Evolutionary conservation across 2,888 invertebrate genomes (phyloP).

Genomic region (Folsomia manolachei): DNA sequence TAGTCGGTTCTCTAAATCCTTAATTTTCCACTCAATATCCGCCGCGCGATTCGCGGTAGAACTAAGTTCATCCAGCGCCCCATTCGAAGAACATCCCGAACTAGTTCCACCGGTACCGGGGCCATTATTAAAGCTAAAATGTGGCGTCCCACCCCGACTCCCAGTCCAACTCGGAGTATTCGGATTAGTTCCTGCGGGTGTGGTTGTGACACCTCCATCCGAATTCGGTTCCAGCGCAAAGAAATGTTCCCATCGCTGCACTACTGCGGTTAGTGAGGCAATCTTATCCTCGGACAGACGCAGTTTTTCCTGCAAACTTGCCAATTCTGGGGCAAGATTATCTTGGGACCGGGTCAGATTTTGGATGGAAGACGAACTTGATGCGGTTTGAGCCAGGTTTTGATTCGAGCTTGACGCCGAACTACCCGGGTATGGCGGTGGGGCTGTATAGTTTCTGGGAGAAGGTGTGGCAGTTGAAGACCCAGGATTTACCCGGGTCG

Average conservation of each 20-base stretch:
- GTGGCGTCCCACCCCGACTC: slow-evolving; percentile 48
- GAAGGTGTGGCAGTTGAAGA: slow-evolving; percentile 35
- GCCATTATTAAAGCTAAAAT: slow-evolving; percentile 36
- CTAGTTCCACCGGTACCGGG: not conserved
- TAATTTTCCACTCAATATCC: slow-evolving; percentile 58
- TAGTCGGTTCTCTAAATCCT: slow-evolving; percentile 80
- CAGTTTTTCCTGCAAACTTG: slow-evolving; percentile 47
- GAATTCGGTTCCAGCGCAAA: slow-evolving; percentile 37
- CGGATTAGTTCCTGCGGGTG: slow-evolving; percentile 38
- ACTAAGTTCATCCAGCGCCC: slow-evolving; percentile 40
- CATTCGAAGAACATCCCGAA: slow-evolving; percentile 36
- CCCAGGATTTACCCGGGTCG: slow-evolving; percentile 4
- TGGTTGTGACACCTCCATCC: slow-evolving; percentile 18
- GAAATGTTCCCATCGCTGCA: slow-evolving; percentile 46
- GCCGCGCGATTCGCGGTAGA: slow-evolving; percentile 40
- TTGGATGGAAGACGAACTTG: too few species aligned
- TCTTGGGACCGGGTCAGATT: slow-evolving; percentile 7
- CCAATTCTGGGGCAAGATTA: slow-evolving; percentile 39
- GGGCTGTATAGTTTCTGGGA: slow-evolving; percentile 46
- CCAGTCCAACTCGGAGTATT: slow-evolving; percentile 50
- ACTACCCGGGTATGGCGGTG: slow-evolving; percentile 47
- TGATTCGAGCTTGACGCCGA: not conserved
- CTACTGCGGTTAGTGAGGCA: slow-evolving; percentile 32
- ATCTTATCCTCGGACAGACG: slow-evolving; percentile 49
- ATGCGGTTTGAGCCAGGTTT: not conserved